Conservation (phyloP, 2,888 invertebrate genomes). For the Eristalis pertinax region DNA sequence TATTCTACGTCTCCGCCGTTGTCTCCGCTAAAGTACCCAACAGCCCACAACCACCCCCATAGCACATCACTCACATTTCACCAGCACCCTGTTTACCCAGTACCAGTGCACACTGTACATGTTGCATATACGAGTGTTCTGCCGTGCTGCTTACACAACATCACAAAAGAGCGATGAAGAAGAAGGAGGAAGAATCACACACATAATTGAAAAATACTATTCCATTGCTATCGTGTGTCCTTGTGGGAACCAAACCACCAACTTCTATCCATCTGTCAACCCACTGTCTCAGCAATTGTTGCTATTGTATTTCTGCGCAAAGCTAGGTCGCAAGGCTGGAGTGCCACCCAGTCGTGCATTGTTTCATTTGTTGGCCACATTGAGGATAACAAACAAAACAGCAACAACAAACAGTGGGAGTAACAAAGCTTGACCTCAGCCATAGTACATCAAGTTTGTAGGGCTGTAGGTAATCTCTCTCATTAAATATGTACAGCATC, state of each 20-base stretch:
- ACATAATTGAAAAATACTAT: constrained; percentile 61
- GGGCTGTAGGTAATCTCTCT: constrained; percentile 60
- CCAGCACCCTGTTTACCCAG: no score
- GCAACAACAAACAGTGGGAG: constrained; percentile 33
- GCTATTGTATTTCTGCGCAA: constrained; percentile 39
- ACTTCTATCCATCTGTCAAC: constrained; percentile 66
- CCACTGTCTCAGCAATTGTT: constrained; percentile 63
- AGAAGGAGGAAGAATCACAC: constrained; percentile 28
- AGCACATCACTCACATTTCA: not conserved
- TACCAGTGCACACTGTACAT: constrained; percentile 31
- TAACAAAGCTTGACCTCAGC: constrained; percentile 70
- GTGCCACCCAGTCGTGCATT: constrained; percentile 32
- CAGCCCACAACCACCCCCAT: not conserved
- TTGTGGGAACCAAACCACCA: constrained; percentile 59
- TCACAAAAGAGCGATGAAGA: not conserved
- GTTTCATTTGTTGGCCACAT: constrained; percentile 56
- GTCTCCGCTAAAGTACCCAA: constrained; percentile 1
- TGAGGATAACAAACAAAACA: constrained; percentile 37
- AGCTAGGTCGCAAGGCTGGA: constrained; percentile 17
- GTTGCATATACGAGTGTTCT: constrained; percentile 39
- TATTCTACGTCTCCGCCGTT: constrained; percentile 14
- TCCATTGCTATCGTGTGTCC: constrained; percentile 60
- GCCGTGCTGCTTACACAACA: constrained; percentile 4
- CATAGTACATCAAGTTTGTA: constrained; percentile 41
- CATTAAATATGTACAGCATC: constrained; percentile 68